Evolutionary conservation across 1,140 invertebrate genomes (phyloP).

Genomic region (Drosophila elegans): DNA sequence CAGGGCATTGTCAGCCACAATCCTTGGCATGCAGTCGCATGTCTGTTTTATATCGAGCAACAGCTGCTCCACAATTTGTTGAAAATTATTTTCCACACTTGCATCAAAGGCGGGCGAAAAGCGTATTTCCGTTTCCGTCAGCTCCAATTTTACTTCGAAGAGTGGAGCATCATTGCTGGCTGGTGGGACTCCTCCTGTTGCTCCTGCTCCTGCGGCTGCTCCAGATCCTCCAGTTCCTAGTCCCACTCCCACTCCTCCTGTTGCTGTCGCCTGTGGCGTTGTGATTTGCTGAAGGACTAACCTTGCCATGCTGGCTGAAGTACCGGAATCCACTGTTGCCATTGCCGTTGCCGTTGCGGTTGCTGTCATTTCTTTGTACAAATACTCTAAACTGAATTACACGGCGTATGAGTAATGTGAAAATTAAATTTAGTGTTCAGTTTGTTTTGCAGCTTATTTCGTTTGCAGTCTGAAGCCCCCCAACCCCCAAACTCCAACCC

Average conservation of each 20-base stretch:
- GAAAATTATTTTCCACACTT: slow-evolving; percentile 84
- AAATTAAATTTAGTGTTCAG: slow-evolving; percentile 81
- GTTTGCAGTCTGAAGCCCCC: slow-evolving; percentile 27
- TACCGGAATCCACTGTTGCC: slow-evolving; percentile 4
- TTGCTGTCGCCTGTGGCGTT: slow-evolving; percentile 45
- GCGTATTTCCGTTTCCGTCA: slow-evolving; percentile 81
- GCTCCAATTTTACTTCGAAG: slow-evolving; percentile 84
- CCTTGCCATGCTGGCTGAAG: slow-evolving; percentile 45
- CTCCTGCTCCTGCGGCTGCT: slow-evolving; percentile 12
- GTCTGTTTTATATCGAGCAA: slow-evolving; percentile 82
- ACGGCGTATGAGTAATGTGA: slow-evolving; percentile 83
- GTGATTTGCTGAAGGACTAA: slow-evolving; percentile 69
- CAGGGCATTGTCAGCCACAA: slow-evolving; percentile 78
- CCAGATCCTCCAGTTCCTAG: slow-evolving; percentile 14
- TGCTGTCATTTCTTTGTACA: slow-evolving; percentile 84
- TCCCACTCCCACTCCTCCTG: slow-evolving; percentile 17
- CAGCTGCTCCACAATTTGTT: slow-evolving; percentile 84
- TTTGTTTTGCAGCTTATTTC: slow-evolving; percentile 76
- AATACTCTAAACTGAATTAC: slow-evolving; percentile 84
- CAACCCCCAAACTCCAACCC: slow-evolving; percentile 3
- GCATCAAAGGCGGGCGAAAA: slow-evolving; percentile 81
- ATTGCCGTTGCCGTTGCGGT: slow-evolving; percentile 31
- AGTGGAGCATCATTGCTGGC: slow-evolving; percentile 65
- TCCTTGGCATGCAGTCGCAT: slow-evolving; percentile 84
- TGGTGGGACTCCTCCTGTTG: slow-evolving; percentile 6